Evolutionary conservation across 2,113 vertebrate genomes (phyloP).

Genomic region (Crotalus viridis): DNA sequence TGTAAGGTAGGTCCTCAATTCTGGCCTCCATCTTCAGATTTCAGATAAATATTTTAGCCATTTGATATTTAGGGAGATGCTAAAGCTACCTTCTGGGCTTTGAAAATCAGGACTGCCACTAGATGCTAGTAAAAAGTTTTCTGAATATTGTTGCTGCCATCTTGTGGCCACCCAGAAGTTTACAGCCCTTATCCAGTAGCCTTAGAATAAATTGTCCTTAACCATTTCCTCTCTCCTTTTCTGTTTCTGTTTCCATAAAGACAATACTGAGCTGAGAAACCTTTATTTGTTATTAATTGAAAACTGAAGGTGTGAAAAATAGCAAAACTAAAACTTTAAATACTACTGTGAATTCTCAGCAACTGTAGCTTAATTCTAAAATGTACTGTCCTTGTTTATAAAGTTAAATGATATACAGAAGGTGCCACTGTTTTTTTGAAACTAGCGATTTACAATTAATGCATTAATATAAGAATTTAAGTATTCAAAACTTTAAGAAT

Average conservation of each 20-base stretch:
- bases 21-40: not conserved
- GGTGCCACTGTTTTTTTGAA: not conserved
- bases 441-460: not conserved
- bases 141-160: not conserved
- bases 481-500: not conserved
- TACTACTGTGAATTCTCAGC: not conserved
- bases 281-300: not conserved
- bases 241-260: not conserved
- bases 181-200: not conserved
- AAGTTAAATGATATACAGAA: constrained; percentile 4
- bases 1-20: not conserved
- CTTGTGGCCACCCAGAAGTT: not conserved
- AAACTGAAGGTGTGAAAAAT: not conserved
- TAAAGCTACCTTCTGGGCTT: not conserved
- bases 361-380: not conserved
- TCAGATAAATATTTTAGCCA: not conserved
- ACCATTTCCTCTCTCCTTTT: not conserved
- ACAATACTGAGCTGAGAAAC: not conserved
- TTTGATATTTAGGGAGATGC: not conserved
- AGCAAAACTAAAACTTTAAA: not conserved
- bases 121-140: not conserved
- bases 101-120: not conserved
- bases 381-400: constrained; percentile 7
- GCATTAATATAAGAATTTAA: not conserved
- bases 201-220: not conserved